phyloP scores from a whole-genome alignment of 2,113 vertebrate species.

The Mesoclemmys tuberculata region DNA sequence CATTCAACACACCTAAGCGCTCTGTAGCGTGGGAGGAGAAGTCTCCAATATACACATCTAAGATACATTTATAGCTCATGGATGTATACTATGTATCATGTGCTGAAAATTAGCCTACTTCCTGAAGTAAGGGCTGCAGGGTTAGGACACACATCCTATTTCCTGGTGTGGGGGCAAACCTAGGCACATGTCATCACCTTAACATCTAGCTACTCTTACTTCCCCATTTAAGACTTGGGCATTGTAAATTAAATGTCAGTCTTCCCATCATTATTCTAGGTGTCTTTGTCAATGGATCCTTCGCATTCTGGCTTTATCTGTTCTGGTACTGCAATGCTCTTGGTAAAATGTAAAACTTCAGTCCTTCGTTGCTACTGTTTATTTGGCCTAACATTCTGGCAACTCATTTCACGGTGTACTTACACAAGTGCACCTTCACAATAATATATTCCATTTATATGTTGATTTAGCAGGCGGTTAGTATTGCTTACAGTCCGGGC shows the following conservation, averaged over 20 bases:
- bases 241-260: background rate
- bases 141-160: background rate
- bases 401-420: background rate
- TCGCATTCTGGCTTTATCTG: background rate
- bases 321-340: background rate
- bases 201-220: background rate
- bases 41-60: accelerated
- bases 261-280: background rate
- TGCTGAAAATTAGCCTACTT: background rate
- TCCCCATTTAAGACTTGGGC: background rate
- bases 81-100: background rate
- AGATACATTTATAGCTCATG: background rate
- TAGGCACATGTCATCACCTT: background rate
- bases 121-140: background rate
- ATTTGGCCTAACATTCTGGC: background rate
- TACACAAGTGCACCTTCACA: background rate
- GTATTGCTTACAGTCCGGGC: background rate
- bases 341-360: background rate
- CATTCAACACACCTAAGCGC: too few relatives aligned
- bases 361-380: background rate
- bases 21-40: background rate
- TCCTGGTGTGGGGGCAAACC: background rate
- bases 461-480: background rate
- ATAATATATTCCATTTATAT: background rate
- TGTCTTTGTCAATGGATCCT: background rate